Base-by-base conservation (phyloP, 2,797 vertebrate species). In the Microctenopoma stevenorrisi region DNA sequence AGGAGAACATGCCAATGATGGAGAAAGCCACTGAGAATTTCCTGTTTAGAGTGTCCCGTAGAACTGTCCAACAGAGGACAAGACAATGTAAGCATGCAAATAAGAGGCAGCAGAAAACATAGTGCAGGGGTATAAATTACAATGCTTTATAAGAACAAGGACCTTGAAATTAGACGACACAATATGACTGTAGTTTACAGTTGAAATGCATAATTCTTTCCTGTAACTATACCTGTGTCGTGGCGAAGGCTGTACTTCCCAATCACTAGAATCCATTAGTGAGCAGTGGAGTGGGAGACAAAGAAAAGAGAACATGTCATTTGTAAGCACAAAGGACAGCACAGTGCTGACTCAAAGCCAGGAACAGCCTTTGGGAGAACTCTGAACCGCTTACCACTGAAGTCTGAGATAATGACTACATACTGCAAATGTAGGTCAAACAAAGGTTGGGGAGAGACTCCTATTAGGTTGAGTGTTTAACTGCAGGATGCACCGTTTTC, bases 1-100 rank as follows among this genome's bases (percentile, higher is more conserved):
- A 98, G 5, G 98, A 97, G 81, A 99, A 98, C 97, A 99, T 98
- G 79, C 98, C 98, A 68, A 99, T 97, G 57, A 99, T 96, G 89
- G 97, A 99, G 87, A 99, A 98, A 0, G 96, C 94, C 2, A 96
- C 94, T 1, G 98, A 99, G 90, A 98, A 98, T 52, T 96, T 97
- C 85, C 96, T 96, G 88, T 98, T 98, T 88, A 99, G 93, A 0
- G 93, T 94, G 89, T 98, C 96, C 37, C 95, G 94, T 91, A 98
- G 94, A 76, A 96, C 96, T 97, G 84, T 2, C 4, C 3, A 15
- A 7, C 48, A 50, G 47, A 64, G 60, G 30, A 66, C 3, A 42
- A 64, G 35, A 48, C 7, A 11, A 50, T 1, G 30, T 68, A 30
- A 82, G 68, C 30, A 52, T 38, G 69, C 15, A 15, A 12, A 52